Evolutionary conservation across 1,140 invertebrate species (phyloP).

Genomic region (Drosophila tropicalis): DNA sequence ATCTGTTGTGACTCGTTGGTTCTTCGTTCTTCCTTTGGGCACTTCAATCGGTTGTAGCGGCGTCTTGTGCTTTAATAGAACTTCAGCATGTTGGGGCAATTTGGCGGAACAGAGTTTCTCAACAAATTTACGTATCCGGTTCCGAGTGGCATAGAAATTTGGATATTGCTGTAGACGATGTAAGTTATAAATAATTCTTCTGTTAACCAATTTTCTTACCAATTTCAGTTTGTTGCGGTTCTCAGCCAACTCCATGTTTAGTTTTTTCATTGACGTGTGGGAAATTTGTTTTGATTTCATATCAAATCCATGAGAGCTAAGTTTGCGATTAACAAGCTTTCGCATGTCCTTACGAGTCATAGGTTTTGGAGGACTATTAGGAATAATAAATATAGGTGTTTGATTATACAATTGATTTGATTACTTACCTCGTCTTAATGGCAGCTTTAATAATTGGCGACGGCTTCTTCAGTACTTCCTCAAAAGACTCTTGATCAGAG

Average conservation of each 20-base stretch:
- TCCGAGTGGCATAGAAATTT: constrained; percentile 72
- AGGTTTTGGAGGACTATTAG: constrained; percentile 31
- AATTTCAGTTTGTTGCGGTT: constrained; percentile 63
- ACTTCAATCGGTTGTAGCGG: constrained; percentile 53
- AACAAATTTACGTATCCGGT: constrained; percentile 77
- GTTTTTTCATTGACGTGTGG: constrained; percentile 38
- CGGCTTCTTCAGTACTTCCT: constrained; percentile 21
- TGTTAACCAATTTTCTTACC: constrained; percentile 30
- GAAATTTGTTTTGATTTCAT: constrained; percentile 60
- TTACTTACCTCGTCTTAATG: constrained; percentile 37
- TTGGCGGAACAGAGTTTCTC: constrained; percentile 72
- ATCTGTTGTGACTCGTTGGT: neutral
- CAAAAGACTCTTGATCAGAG: constrained; percentile 44
- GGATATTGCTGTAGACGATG: constrained; percentile 50
- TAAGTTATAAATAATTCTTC: neutral
- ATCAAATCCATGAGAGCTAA: constrained; percentile 48
- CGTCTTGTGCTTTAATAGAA: constrained; percentile 53
- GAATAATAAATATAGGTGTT: neutral
- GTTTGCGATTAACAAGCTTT: constrained; percentile 52
- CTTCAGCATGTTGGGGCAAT: constrained; percentile 49
- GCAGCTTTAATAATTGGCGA: constrained; percentile 10
- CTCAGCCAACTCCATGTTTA: constrained; percentile 52
- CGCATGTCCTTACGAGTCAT: constrained; percentile 63
- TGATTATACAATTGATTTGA: too few species aligned
- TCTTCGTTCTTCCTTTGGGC: constrained; percentile 9